phyloP scores from a whole-genome alignment of 1,140 invertebrate species.

The Chironomus tepperi region DNA sequence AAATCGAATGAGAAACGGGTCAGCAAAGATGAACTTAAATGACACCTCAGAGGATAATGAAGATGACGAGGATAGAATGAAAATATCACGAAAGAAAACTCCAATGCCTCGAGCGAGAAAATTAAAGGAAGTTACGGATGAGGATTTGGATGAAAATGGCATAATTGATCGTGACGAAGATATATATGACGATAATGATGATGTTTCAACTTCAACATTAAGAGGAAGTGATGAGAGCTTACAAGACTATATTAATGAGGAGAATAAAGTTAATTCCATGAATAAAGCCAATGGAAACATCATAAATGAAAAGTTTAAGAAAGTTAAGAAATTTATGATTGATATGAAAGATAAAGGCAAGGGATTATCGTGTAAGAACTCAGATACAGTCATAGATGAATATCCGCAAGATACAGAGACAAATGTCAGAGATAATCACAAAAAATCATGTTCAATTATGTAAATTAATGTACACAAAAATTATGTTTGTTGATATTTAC shows the following conservation, averaged over 20 bases:
- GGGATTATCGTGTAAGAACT: neutral
- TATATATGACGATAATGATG: constrained; percentile 7
- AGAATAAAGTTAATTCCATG: neutral
- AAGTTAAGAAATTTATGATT: neutral
- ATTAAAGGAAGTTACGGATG: neutral
- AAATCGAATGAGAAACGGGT: neutral
- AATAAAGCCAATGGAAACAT: neutral
- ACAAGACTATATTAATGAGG: constrained; percentile 7
- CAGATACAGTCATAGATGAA: neutral
- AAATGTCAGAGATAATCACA: neutral
- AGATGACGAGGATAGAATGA: neutral
- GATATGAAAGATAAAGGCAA: neutral
- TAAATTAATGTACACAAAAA: neutral
- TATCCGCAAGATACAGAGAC: neutral
- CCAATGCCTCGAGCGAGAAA: neutral
- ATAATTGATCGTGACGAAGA: constrained; percentile 18
- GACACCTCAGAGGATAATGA: neutral
- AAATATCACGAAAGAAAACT: neutral
- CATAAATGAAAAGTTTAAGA: neutral
- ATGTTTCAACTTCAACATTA: neutral
- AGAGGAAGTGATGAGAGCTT: neutral
- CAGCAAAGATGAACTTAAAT: neutral
- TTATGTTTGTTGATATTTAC: neutral
- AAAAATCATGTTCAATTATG: neutral
- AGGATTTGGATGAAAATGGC: constrained; percentile 5